phyloP scores from a whole-genome alignment of 1,140 invertebrate species.

The Pantala flavescens region DNA sequence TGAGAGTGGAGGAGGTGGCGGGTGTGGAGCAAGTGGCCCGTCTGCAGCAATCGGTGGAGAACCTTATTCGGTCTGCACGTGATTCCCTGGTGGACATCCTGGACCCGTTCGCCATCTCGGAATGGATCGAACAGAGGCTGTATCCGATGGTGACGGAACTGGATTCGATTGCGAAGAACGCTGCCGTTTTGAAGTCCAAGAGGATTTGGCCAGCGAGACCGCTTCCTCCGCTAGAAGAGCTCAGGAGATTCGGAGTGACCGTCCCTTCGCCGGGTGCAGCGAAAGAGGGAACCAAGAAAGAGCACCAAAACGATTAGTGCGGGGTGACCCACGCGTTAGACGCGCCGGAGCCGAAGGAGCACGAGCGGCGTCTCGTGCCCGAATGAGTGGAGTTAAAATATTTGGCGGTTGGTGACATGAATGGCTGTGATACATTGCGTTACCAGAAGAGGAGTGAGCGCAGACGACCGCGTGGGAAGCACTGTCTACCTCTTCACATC shows the following conservation, averaged over 20 bases:
- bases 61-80: constrained; percentile 40
- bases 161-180: constrained; percentile 40
- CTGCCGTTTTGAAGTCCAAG: constrained; percentile 40
- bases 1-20: constrained; percentile 53
- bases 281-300: no score
- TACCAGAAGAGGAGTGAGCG: not conserved
- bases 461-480: no score
- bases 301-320: no score
- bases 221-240: constrained; percentile 27
- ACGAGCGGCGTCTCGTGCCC: no score
- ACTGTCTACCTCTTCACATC: no score
- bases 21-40: constrained; percentile 48
- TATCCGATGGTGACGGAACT: constrained; percentile 43
- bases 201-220: constrained; percentile 47
- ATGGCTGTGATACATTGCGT: not conserved
- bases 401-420: no score
- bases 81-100: constrained; percentile 55
- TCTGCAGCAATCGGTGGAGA: constrained; percentile 28
- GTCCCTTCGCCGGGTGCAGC: not conserved
- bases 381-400: not conserved
- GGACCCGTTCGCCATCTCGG: constrained; percentile 59
- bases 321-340: no score
- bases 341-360: not conserved
- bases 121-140: constrained; percentile 62
- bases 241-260: not conserved